Percentiles rank a stretch among this genome's conserved stretches.
phyloP scores from a whole-genome alignment of 2,888 invertebrate genomes.

The Villa cingulata region DNA sequence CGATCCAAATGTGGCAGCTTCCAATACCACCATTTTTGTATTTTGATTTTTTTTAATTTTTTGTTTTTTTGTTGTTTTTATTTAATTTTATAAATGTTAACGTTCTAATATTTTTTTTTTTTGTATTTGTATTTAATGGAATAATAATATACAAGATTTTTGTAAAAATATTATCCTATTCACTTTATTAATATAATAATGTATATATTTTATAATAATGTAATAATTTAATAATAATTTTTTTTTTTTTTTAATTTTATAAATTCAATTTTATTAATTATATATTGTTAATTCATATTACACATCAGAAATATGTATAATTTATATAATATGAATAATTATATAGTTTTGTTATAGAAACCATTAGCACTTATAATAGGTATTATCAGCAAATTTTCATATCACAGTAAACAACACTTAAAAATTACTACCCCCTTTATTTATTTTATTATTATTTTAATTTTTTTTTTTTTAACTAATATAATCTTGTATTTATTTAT shows the following conservation, averaged over 20 bases:
- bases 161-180: no score
- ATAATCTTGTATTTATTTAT: no score
- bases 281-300: neutral
- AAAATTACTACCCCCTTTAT: neutral
- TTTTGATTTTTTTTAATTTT: neutral
- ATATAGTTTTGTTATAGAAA: no score
- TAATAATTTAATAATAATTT: no score
- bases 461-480: no score
- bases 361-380: neutral
- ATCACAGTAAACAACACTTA: neutral
- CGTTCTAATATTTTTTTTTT: no score
- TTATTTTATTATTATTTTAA: neutral
- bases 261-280: neutral
- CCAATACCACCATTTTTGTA: constrained; percentile 54
- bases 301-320: neutral
- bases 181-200: no score
- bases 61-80: neutral
- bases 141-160: no score
- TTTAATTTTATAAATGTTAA: no score
- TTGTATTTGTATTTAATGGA: no score
- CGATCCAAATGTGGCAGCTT: constrained; percentile 50
- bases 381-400: neutral
- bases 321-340: constrained; percentile 4
- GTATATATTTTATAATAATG: no score
- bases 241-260: neutral